Percentiles rank a stretch among this genome's conserved stretches.
phyloP scores from a whole-genome alignment of 2,797 vertebrate genomes.

The Argyrosomus regius region DNA sequence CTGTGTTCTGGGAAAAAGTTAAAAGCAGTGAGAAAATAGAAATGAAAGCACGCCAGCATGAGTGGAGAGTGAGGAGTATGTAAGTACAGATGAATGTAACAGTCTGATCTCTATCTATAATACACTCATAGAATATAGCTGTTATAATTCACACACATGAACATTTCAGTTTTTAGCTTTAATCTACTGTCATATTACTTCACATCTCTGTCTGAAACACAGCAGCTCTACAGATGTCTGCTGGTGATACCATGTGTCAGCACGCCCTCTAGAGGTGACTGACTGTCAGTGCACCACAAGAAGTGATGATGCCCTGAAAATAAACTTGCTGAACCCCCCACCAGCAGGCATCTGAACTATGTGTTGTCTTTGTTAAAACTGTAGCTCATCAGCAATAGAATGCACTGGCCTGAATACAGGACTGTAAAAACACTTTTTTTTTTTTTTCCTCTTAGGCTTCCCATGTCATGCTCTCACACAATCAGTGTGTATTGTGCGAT shows the following conservation, averaged over 20 bases:
- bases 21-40: neutral
- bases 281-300: constrained; percentile 34
- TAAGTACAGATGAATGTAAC: neutral
- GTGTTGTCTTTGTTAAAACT: constrained; percentile 73
- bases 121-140: neutral
- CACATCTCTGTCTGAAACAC: neutral
- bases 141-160: neutral
- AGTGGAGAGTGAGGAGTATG: neutral
- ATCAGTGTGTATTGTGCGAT: neutral
- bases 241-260: constrained; percentile 31
- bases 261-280: constrained; percentile 70
- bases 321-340: constrained; percentile 65
- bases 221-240: neutral
- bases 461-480: constrained; percentile 13
- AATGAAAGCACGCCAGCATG: neutral
- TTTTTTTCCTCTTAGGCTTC: neutral
- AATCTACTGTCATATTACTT: neutral
- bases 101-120: neutral
- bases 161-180: neutral
- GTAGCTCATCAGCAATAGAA: constrained; percentile 64
- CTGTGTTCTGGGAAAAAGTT: constrained; percentile 22
- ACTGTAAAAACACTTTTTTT: constrained; percentile 51
- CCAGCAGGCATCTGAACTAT: constrained; percentile 70
- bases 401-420: constrained; percentile 44
- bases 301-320: constrained; percentile 49